Base-by-base conservation (phyloP, 2,797 vertebrate genomes). In the Acropternis orthonyx region DNA sequence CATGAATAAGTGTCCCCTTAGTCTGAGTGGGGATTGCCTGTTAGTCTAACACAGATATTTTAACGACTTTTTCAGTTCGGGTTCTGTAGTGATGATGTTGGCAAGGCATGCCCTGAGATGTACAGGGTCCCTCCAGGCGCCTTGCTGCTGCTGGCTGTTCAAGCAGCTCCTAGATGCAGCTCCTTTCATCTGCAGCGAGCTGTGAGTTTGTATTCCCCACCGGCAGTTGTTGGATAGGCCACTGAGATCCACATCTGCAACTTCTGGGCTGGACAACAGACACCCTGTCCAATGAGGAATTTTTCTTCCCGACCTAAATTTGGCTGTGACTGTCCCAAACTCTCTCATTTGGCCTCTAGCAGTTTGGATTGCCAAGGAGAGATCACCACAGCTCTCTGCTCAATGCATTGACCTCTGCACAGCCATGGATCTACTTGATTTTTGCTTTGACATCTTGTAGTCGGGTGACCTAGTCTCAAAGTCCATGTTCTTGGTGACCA, bases 1-100 rank as follows among this genome's bases (percentile, higher is more conserved):
- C 0, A 0, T 27, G 12, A 77, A 30, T 2, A 8, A 41, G 36
- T 27, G 56, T 41, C 46, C 22, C 44, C 32, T 86, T 49, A 49
- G 22, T 36, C 16, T 59, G 78, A 39, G 44, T 0, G 0, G 6
- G 28, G 6, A 3, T 28, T 0, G 3, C 16, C 62, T 89, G 9
- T 63, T 27, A 61, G 21, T 19, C 49, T 85, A 68, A 61, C 34
- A 48, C 2, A 49, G 58, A 73, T 32, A 52, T 37, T 72, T 81
- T 69, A 55, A 84, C 0, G 7, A 55, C 14, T 17, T 88, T 90
- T 93, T 66, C 77, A 49, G 32, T 36, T 36, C 2, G 16, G 26
- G 28, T 12, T 77, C 32, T 66, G 10, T 14, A 55, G 19, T 61
- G 32, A n/a, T 52, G 37, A 10, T 49, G 43, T 24, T 84, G 76